Base-by-base conservation (phyloP, 2,888 invertebrate genomes). In the Sussaba pulchella region DNA sequence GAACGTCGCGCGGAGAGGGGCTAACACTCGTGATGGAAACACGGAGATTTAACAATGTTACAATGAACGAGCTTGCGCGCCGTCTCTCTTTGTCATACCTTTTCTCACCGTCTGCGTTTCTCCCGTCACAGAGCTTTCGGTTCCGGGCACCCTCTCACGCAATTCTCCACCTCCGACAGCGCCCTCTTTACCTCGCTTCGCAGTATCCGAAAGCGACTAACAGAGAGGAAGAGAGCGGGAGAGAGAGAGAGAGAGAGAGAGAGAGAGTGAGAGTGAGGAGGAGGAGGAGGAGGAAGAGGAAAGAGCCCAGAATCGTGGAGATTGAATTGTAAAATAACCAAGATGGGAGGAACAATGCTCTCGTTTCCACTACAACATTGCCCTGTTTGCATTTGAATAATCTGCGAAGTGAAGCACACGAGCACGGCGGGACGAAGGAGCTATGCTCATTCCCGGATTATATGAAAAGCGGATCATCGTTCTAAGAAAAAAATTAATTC, bases 321-420 rank as follows among this genome's bases (percentile, higher is more conserved):
- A 91, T 91, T 91, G 91, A 91, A 91, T 91, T 90, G 90, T 91
- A 90, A 91, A 91, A 91, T 90, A 91, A 91, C 91, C 88, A 82
- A 81, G 83, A 84, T 70, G 78, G 67, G 61, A 85, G 86, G 88
- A 89, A 90, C 89, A 90, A 89, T 89, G 87, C 85, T 84, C 86
- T 78, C 78, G 67, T 81, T 87, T 82, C 84, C 85, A 88, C 86
- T 90, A 90, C 90, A 90, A 90, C 90, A 89, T 89, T 89, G 88
- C 81, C 72, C 76, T 91, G 91, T 91, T 91, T 91, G 91, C 91
- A 91, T 91, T 91, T 91, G 90, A 91, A 91, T 91, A 91, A 91
- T 91, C 91, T 87, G 91, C 87, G 87, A 90, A 85, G 63, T 47
- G 19, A 50, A 70, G 36, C 41, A 39, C 54, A 24, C 61, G 47